Evolutionary conservation across 2,797 vertebrate species (phyloP).

Genomic region (Tokudaia muenninki): DNA sequence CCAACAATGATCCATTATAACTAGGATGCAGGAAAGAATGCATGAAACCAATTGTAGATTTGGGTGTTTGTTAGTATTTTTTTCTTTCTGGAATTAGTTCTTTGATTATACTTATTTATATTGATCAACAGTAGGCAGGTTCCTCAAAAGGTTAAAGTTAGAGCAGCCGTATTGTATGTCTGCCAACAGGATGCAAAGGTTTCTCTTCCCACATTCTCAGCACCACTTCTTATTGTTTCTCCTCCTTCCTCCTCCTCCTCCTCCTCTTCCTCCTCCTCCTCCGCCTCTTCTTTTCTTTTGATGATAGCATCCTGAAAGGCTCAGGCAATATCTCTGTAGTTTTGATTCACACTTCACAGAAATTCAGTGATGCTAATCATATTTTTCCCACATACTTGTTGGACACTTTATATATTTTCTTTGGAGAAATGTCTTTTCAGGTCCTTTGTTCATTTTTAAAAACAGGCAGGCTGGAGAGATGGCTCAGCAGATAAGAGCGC

Average conservation of each 20-base stretch:
- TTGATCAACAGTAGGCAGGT: no score
- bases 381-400: background rate
- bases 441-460: background rate
- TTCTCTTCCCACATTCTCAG: background rate
- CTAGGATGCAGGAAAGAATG: background rate
- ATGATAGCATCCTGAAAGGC: background rate
- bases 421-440: background rate
- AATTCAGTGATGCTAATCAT: background rate
- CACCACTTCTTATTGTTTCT: background rate
- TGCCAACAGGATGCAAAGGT: background rate
- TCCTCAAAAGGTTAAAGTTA: no score
- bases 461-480: no score
- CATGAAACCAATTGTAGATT: background rate
- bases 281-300: background rate
- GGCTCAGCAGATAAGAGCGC: no score
- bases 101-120: background rate
- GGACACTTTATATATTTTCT: background rate
- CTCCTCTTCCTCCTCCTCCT: background rate
- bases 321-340: background rate
- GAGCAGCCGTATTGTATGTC: no score
- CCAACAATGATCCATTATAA: slow-evolving; percentile 2
- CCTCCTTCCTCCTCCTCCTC: background rate
- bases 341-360: background rate
- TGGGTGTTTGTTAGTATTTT: background rate
- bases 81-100: slow-evolving; percentile 36